Conservation (phyloP, 2,888 invertebrate species). For the Pandemis corylana region DNA sequence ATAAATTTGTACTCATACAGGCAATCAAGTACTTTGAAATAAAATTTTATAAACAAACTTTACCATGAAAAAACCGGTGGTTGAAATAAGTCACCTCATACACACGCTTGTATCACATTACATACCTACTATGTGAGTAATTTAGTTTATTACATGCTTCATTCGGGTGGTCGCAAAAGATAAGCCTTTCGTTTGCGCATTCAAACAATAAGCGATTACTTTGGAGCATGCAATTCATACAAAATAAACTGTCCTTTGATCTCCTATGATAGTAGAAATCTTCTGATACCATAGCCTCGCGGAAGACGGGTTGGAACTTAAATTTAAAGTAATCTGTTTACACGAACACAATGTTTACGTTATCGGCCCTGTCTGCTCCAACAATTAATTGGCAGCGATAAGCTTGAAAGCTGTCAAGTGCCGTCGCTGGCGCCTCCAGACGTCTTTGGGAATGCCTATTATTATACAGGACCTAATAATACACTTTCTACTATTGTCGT, state of each 20-base stretch:
- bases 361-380: slow-evolving; percentile 63
- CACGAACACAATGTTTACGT: slow-evolving; percentile 53
- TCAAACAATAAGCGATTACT: not conserved
- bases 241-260: too few species aligned
- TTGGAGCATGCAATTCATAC: too few species aligned
- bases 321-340: slow-evolving; percentile 49
- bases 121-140: not conserved
- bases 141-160: not conserved
- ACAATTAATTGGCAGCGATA: slow-evolving; percentile 69
- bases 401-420: slow-evolving; percentile 66
- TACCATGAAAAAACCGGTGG: not conserved
- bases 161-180: slow-evolving; percentile 1
- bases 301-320: slow-evolving; percentile 38
- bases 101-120: not conserved
- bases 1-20: slow-evolving; percentile 9
- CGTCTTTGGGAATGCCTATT: slow-evolving; percentile 59
- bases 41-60: slow-evolving; percentile 6
- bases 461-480: slow-evolving; percentile 41
- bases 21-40: slow-evolving; percentile 1
- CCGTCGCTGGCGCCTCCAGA: slow-evolving; percentile 63
- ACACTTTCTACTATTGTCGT: slow-evolving; percentile 38
- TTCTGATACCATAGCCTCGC: slow-evolving; percentile 20
- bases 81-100: slow-evolving; percentile 2
- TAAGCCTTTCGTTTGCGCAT: not conserved
- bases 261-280: too few species aligned